phyloP scores from a whole-genome alignment of 2,888 invertebrate species.

The Ferrisia virgata region DNA sequence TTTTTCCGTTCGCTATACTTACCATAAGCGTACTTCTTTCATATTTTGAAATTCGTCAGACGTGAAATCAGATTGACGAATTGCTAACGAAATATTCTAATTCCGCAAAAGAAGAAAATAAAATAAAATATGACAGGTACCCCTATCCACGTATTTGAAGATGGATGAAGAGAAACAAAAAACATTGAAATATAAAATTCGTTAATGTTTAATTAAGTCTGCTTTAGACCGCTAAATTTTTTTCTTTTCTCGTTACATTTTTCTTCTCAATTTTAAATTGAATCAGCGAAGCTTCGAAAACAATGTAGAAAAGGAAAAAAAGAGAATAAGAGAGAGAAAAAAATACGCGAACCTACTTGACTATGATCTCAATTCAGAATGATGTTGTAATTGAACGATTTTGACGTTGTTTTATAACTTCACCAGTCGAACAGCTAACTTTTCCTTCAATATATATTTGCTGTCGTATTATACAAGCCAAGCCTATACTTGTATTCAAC shows the following conservation, averaged over 20 bases:
- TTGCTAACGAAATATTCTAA: not conserved
- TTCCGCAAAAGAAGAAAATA: not conserved
- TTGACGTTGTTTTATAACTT: not conserved
- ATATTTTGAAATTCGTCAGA: not conserved
- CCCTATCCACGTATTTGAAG: too few species aligned
- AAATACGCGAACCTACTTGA: not conserved
- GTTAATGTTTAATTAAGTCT: not conserved
- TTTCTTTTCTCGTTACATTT: not conserved
- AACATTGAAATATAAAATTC: not conserved
- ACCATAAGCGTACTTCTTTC: not conserved
- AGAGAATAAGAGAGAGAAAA: not conserved
- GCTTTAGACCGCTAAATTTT: not conserved
- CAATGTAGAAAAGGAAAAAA: not conserved
- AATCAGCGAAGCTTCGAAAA: not conserved
- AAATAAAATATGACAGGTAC: not conserved
- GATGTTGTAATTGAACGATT: constrained; percentile 1
- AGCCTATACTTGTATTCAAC: too few species aligned
- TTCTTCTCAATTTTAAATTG: not conserved
- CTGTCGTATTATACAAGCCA: too few species aligned
- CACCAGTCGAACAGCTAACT: not conserved
- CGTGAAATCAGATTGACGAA: not conserved
- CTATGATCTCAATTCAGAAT: not conserved
- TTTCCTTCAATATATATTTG: not conserved
- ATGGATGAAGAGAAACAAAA: not conserved
- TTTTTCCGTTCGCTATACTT: not conserved